Base-by-base conservation (phyloP, 2,888 invertebrate genomes). In the Belgica antarctica region DNA sequence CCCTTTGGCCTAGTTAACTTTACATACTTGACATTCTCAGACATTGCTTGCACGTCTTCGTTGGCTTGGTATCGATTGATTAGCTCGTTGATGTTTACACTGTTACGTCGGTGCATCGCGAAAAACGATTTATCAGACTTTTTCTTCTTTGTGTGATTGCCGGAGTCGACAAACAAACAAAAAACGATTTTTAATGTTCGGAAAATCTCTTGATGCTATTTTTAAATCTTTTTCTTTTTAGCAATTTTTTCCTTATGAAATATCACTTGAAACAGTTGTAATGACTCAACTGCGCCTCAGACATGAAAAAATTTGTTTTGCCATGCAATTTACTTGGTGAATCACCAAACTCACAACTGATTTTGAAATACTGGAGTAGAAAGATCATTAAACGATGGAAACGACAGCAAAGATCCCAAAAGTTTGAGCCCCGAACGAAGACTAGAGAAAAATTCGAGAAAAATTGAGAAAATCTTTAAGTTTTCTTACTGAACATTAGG, bases 21-120 rank as follows among this genome's bases (percentile, higher is more conserved):
- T 5, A 62, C 62, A 62, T 62, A 62, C 22, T 62, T 61, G 8
- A 61, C 61, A 70, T 70, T 70, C 70, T 70, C 70, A 52, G 65
- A 41, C 63, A 62, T 31, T 17, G 17, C 34, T 15, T 25, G 17
- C 22, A 27, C 36, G 28, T 68, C 68, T 4, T 57, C 15, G 24
- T 25, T 36, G 3, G 46, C 25, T 27, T 70, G 61, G 17, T 61
- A 70, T 10, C 70, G 70, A 61, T 36, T 70, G 24, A 70, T 70
- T 24, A 70, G 70, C n/a, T 70, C 70, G 36, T 31, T 36, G 10
- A 70, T 61, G 22, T 70, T 70, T 22, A 27, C 27, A 15, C 19
- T 68, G 19, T 8, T 34, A 4, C 61, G 59, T 36, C 62, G 27
- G 10, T 62, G 15, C 62, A 62, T 52, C n/a, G 12, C 41, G 5